Percentiles rank a stretch among this genome's conserved stretches.
phyloP scores from a whole-genome alignment of 2,797 vertebrate genomes.

The Paratrypauchen microcephalus region DNA sequence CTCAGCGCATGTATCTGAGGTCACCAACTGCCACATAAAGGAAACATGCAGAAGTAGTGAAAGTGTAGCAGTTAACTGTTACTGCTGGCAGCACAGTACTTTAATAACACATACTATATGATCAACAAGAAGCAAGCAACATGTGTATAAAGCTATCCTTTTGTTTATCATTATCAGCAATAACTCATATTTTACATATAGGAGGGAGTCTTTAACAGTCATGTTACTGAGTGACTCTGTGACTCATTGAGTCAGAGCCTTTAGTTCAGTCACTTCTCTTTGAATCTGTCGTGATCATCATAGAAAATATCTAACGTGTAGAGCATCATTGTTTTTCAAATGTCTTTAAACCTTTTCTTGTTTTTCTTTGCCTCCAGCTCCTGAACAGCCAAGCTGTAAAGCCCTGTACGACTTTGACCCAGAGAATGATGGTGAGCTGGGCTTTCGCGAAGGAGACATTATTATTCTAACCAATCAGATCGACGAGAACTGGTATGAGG shows the following conservation, averaged over 20 bases:
- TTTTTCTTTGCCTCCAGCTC: slow-evolving; percentile 49
- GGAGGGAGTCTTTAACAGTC: neutral
- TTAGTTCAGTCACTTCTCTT: neutral
- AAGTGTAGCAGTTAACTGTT: neutral
- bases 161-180: neutral
- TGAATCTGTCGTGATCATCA: neutral
- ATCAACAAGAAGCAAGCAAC: neutral
- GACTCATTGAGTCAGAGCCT: too few species aligned
- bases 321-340: neutral
- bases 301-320: neutral
- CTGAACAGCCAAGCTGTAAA: slow-evolving; percentile 95
- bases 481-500: slow-evolving; percentile 99
- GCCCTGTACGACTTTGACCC: slow-evolving; percentile 97
- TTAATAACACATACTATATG: neutral
- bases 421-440: slow-evolving; percentile 95
- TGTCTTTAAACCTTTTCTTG: slow-evolving; percentile 3
- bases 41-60: slow-evolving; percentile 3
- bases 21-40: slow-evolving; percentile 34
- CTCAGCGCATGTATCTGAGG: slow-evolving; percentile 53
- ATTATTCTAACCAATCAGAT: slow-evolving; percentile 99
- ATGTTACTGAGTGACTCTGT: neutral
- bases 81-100: neutral
- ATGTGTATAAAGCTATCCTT: neutral
- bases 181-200: neutral
- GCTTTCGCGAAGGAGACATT: slow-evolving; percentile 94